phyloP scores from a whole-genome alignment of 2,888 invertebrate species.

The Macrosiphum euphorbiae region DNA sequence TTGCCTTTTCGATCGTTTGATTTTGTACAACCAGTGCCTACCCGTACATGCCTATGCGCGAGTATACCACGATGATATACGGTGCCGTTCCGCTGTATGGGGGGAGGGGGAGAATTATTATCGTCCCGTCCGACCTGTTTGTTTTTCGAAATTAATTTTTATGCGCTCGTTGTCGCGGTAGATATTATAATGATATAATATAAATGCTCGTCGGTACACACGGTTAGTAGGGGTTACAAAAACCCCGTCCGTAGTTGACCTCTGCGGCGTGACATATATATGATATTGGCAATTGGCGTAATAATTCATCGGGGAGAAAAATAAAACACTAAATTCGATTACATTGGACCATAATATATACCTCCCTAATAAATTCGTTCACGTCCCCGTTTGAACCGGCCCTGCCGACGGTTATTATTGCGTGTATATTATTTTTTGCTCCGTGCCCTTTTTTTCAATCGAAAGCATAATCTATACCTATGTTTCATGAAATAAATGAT shows the following conservation, averaged over 20 bases:
- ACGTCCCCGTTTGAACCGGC: background rate
- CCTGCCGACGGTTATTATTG: background rate
- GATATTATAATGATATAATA: background rate
- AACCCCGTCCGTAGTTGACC: background rate
- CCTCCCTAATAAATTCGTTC: background rate
- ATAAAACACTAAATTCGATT: background rate
- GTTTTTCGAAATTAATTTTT: constrained; percentile 4
- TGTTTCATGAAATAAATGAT: too few relatives aligned
- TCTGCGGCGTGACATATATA: background rate
- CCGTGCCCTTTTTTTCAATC: background rate
- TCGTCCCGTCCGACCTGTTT: background rate
- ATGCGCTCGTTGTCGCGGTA: background rate
- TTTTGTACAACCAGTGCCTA: background rate
- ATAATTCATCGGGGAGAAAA: background rate
- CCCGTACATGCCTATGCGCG: background rate
- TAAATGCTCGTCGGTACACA: background rate
- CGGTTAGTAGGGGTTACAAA: background rate
- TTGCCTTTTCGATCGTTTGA: background rate
- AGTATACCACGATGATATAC: too few relatives aligned
- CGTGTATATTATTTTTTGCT: background rate
- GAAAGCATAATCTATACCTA: too few relatives aligned
- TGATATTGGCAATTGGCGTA: background rate
- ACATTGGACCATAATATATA: background rate
- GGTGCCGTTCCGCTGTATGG: background rate
- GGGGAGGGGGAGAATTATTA: background rate